A percentile compares a stretch with the other conserved stretches of the same genome.
These are phyloP conservation scores for Rhabditoides inermis DNA, from an alignment of 2,888 invertebrate species.

Conservation along the genomic window DNA sequence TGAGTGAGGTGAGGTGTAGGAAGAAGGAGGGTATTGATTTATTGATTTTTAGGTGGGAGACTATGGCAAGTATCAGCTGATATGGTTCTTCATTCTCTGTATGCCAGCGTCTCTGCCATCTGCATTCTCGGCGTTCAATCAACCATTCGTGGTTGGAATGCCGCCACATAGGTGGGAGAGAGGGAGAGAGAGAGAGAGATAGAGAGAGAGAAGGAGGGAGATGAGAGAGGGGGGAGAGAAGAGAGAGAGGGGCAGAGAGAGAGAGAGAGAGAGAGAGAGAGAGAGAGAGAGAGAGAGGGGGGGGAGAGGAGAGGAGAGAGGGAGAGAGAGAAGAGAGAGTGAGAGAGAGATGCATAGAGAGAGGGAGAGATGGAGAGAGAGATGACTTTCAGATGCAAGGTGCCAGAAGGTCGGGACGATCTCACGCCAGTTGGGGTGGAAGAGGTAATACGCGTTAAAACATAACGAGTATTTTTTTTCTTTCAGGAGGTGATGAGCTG, in stretches of 20 bases:
- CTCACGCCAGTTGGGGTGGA: conserved; percentile 11
- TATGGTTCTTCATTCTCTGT: conserved; percentile 42
- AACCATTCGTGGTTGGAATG: conserved; percentile 35
- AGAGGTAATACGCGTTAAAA: background rate
- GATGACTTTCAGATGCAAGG: background rate
- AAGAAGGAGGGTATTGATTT: too few relatives aligned
- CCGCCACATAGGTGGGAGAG: conserved; percentile 12
- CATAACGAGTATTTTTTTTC: background rate
- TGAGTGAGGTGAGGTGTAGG: conserved; percentile 20
- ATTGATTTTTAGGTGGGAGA: conserved; percentile 30
- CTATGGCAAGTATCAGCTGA: conserved; percentile 36
- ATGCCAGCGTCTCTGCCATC: conserved; percentile 42
- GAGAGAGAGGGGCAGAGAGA: too few relatives aligned
- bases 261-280: too few relatives aligned
- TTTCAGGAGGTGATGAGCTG: conserved; percentile 19
- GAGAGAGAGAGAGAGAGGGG: too few relatives aligned
- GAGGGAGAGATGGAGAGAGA: too few relatives aligned
- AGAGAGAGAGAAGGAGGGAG: too few relatives aligned
- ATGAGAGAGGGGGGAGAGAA: too few relatives aligned
- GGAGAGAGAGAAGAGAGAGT: background rate
- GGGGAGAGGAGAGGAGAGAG: too few relatives aligned
- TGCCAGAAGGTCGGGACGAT: conserved; percentile 16
- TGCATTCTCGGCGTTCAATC: conserved; percentile 39
- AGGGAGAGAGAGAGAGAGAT: too few relatives aligned
- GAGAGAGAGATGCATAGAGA: too few relatives aligned